Base-by-base conservation (phyloP, 2,113 vertebrate genomes). In the Piprites chloris region DNA sequence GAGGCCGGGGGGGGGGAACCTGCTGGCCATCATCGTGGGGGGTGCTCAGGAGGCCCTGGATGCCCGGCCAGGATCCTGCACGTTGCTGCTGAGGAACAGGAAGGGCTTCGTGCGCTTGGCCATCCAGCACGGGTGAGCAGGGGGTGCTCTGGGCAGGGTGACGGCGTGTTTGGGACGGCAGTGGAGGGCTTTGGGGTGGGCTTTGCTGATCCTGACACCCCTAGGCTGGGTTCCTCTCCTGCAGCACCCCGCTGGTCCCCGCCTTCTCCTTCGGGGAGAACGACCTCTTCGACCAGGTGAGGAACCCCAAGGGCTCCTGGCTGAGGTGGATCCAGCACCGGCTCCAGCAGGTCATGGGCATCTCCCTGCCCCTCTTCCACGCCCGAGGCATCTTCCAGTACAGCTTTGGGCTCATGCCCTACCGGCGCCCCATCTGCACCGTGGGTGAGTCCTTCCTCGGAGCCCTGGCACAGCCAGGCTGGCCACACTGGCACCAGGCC, bases 211-310 rank as follows among this genome's bases (percentile, higher is more conserved):
- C 63, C 5, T 55, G 35, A 9, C 32, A 8, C 4, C 14, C 7
- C 19, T 28, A 6, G 4, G 0, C 11, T 42, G 37, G 23, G 52
- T 65, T 79, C 10, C 11, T n/a, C 42, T 88, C 56, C 41, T 17
- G 2, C 92, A 99, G 99, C 27, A 98, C 98, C 13, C 92, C 98
- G 1, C 97, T 99, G 59, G 98, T 99, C 46, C 99, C 99, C 0
- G 87, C 98, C 28, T 99, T 98, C 93, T 99, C 99, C 32, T 99
- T 99, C 24, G 99, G 99, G 18, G 99, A 99, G 88, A 99, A 99
- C 2, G 98, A 99, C 47, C 23, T 99, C 49, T 99, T 97, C 9
- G 97, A 99, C 39, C 99, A 99, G 89, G 98, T 99, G 58, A 75
- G 87, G 9, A 99, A 99, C 89, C 85, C 82, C 16, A 96, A 81